Percentiles rank a stretch among this genome's conserved stretches.
Conservation (phyloP, 2,888 invertebrate genomes). For the Thymelicus sylvestris region DNA sequence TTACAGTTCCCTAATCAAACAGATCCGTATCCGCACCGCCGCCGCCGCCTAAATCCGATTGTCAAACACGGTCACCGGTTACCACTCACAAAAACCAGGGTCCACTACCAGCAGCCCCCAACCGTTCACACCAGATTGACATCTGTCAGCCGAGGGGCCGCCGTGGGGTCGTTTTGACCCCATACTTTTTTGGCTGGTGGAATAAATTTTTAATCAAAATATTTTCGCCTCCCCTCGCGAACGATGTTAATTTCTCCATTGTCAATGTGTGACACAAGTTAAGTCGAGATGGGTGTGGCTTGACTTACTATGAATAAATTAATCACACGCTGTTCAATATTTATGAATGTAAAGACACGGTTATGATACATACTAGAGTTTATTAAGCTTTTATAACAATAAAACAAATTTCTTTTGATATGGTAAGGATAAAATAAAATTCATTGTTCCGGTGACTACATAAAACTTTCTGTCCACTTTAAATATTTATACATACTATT, state of each 20-base stretch:
- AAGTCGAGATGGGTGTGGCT: constrained; percentile 65
- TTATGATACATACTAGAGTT: background rate
- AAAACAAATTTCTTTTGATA: background rate
- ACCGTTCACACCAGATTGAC: constrained; percentile 70
- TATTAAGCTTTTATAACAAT: background rate
- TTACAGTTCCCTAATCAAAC: constrained; percentile 30
- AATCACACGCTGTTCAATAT: constrained; percentile 31
- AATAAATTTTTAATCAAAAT: constrained; percentile 84
- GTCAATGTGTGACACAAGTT: constrained; percentile 70
- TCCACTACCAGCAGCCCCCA: constrained; percentile 56
- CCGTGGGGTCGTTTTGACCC: constrained; percentile 58
- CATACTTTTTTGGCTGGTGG: constrained; percentile 62
- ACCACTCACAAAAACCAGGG: constrained; percentile 34
- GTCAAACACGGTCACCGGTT: constrained; percentile 27
- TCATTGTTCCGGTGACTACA: background rate
- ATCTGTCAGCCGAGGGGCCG: constrained; percentile 68
- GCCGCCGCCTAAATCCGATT: constrained; percentile 26
- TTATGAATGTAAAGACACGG: constrained; percentile 9
- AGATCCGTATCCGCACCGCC: constrained; percentile 20
- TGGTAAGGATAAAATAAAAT: background rate
- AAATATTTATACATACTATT: constrained; percentile 25
- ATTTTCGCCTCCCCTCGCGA: constrained; percentile 66
- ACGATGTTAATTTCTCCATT: constrained; percentile 73
- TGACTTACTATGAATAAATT: constrained; percentile 52
- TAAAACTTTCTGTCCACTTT: constrained; percentile 13